Evolutionary conservation across 2,113 vertebrate species (phyloP).

Genomic region (Sprattus sprattus): DNA sequence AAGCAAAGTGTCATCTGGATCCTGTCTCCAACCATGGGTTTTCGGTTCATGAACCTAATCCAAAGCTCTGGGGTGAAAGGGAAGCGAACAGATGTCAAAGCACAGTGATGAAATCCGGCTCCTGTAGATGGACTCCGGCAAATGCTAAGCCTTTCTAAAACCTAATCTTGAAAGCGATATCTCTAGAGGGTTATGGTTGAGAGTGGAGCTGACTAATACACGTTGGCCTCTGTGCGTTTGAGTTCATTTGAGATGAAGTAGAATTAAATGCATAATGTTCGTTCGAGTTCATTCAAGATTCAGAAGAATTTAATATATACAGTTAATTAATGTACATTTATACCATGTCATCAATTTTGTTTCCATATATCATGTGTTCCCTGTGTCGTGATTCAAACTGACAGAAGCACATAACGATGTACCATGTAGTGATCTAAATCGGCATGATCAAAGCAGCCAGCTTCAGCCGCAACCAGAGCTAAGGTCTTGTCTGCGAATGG

Average conservation of each 20-base stretch:
- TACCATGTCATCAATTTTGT: too few relatives aligned
- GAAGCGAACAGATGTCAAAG: not conserved
- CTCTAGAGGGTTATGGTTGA: not conserved
- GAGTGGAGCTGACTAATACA: not conserved
- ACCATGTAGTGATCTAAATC: too few relatives aligned
- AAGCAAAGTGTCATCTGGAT: not conserved
- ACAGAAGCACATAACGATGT: too few relatives aligned
- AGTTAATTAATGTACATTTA: too few relatives aligned
- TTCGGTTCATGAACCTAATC: not conserved
- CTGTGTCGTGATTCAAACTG: too few relatives aligned
- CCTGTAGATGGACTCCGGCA: not conserved
- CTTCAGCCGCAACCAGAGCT: not conserved
- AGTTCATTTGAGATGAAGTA: not conserved
- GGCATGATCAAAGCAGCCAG: not conserved
- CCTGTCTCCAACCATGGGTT: not conserved
- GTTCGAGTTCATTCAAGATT: not conserved
- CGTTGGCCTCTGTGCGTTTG: not conserved
- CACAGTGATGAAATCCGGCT: not conserved
- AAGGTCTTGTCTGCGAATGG: too few relatives aligned
- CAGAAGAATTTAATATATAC: not conserved
- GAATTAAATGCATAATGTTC: not conserved
- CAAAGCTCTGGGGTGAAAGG: not conserved
- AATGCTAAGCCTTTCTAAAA: not conserved
- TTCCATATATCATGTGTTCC: too few relatives aligned
- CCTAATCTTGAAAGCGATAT: constrained; percentile 11